Base-by-base conservation (phyloP, 2,888 invertebrate species). In the Lobophora halterata region DNA sequence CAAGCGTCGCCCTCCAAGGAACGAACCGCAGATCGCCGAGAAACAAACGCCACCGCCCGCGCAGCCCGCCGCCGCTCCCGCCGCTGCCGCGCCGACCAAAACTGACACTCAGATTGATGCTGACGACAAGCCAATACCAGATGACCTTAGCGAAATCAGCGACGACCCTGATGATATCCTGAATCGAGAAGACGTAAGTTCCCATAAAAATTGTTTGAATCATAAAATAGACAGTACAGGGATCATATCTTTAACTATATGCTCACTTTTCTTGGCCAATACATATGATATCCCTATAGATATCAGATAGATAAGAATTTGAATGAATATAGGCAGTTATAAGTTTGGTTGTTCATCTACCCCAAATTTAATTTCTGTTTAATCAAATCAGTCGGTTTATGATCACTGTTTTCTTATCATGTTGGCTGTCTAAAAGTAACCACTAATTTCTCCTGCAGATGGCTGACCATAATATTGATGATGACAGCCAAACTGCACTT, bases 151-250 rank as follows among this genome's bases (percentile, higher is more conserved):
- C 73, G 96, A 96, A 78, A 95, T 96, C 45, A 95, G 95, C 66
- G 95, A 95, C 59, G 95, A 95, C 74, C 95, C 95, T 33, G 95
- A 95, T 73, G 96, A 96, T 61, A 95, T 96, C 63, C 88, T 95
- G 2, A 93, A 95, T 50, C 91, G 93, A 78, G 93, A 93, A 61
- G 95, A 95, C 71, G 89, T 88, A 65, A 77, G 78, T 56, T 27
- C 30, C 5, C n/a, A 19, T 7, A n/a, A n/a, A n/a, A n/a, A n/a
- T n/a, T n/a, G n/a, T n/a, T n/a, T n/a, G n/a, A n/a, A n/a, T n/a
- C n/a, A n/a, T n/a, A n/a, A n/a, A n/a, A n/a, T n/a, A n/a, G n/a
- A n/a, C n/a, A n/a, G n/a, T n/a, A n/a, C n/a, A n/a, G n/a, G n/a
- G n/a, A n/a, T n/a, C n/a, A n/a, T n/a, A n/a, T n/a, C n/a, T n/a